A percentile compares a stretch with the other conserved stretches of the same genome.
phyloP scores from a whole-genome alignment of 2,113 vertebrate species.

The Lepus timidus region DNA sequence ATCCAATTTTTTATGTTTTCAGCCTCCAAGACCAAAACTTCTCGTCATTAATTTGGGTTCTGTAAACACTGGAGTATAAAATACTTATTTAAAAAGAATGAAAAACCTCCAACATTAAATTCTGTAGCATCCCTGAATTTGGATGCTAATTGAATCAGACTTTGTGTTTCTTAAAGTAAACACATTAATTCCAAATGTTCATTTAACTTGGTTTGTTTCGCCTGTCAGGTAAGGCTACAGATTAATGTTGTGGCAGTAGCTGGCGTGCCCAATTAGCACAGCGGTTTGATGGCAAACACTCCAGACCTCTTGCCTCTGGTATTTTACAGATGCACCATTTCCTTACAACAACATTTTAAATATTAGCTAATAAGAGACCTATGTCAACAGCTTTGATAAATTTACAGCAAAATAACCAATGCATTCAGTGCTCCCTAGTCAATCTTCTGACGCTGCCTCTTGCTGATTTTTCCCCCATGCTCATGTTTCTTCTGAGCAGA shows the following conservation, averaged over 20 bases:
- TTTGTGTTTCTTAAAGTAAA: constrained; percentile 80
- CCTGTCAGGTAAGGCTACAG: constrained; percentile 45
- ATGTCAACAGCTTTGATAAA: constrained; percentile 80
- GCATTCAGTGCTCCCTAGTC: constrained; percentile 72
- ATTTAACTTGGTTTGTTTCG: constrained; percentile 30
- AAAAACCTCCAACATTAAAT: constrained; percentile 43
- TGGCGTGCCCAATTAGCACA: constrained; percentile 77
- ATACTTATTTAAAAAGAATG: constrained; percentile 1
- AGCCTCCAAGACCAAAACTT: constrained; percentile 53
- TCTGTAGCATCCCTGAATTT: constrained; percentile 30
- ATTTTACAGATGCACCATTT: constrained; percentile 74
- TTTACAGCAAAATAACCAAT: constrained; percentile 76
- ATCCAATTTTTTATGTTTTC: constrained; percentile 71
- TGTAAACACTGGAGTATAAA: constrained; percentile 55
- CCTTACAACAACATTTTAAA: constrained; percentile 81
- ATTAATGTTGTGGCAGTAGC: constrained; percentile 37
- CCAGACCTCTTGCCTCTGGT: constrained; percentile 71
- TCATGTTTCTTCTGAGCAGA: constrained; percentile 84
- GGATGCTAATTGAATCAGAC: constrained; percentile 79
- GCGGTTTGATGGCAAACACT: constrained; percentile 75
- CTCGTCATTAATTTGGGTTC: constrained; percentile 68
- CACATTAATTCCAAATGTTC: constrained; percentile 71
- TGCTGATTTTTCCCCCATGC: constrained; percentile 87
- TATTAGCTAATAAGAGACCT: constrained; percentile 84
- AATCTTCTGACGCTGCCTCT: constrained; percentile 84